Evolutionary conservation across 30 jellyfish, hydroid and myxozoan genomes (phyloP).

Genomic region (Cassiopea andromeda): DNA sequence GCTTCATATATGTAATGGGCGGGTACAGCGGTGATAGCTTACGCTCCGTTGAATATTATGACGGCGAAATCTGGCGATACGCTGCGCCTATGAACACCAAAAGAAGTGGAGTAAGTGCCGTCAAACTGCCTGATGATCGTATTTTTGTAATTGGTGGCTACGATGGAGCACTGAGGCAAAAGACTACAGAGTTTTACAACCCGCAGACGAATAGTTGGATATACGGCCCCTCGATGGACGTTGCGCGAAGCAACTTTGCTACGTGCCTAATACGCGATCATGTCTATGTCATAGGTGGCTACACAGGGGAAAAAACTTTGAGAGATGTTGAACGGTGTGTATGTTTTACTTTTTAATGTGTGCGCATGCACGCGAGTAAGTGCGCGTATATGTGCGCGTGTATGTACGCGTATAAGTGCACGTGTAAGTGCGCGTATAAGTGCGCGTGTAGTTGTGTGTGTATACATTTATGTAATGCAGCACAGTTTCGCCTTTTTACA

Average conservation of each 20-base stretch:
- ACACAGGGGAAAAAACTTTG: constrained; percentile 78
- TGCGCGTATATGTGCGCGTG: too few relatives aligned
- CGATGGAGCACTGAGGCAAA: constrained; percentile 75
- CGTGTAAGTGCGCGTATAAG: too few relatives aligned
- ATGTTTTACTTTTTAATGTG: not conserved
- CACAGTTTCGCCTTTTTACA: too few relatives aligned
- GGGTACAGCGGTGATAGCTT: constrained; percentile 83
- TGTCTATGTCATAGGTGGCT: constrained; percentile 88
- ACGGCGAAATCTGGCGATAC: constrained; percentile 71
- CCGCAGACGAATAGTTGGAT: constrained; percentile 66
- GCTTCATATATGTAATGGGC: constrained; percentile 74
- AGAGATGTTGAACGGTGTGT: constrained; percentile 64
- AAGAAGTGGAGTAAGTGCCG: constrained; percentile 94
- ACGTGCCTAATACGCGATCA: constrained; percentile 62
- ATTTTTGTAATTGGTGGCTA: constrained; percentile 85
- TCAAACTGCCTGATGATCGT: constrained; percentile 70
- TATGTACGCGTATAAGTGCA: too few relatives aligned
- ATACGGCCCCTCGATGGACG: constrained; percentile 77
- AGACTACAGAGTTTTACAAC: constrained; percentile 77
- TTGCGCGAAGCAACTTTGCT: constrained; percentile 87
- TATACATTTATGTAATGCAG: too few relatives aligned
- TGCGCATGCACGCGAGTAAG: not conserved
- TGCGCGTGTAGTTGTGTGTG: too few relatives aligned
- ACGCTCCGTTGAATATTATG: constrained; percentile 81
- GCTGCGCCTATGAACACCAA: constrained; percentile 64